phyloP scores from a whole-genome alignment of 2,113 vertebrate genomes.

The Nyctibius bracteatus region DNA sequence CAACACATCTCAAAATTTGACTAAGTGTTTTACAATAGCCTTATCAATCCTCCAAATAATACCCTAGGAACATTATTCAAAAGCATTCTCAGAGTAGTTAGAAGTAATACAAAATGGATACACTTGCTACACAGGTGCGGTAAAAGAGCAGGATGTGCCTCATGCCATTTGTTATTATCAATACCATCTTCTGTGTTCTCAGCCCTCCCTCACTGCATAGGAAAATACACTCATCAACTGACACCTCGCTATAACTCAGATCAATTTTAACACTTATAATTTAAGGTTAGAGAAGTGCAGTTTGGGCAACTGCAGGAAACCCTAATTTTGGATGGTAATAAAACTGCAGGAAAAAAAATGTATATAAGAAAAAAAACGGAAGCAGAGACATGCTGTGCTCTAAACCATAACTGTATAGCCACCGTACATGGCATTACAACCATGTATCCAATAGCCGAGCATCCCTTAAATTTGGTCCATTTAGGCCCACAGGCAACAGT shows the following conservation, averaged over 20 bases:
- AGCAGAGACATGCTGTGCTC: background rate
- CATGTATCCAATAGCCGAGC: background rate
- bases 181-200: background rate
- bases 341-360: background rate
- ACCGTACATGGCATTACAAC: background rate
- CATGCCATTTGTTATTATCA: background rate
- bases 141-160: background rate
- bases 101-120: background rate
- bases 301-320: background rate
- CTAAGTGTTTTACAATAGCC: background rate
- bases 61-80: background rate
- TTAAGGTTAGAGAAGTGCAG: background rate
- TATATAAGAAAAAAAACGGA: rapidly evolving
- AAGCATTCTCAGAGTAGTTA: background rate
- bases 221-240: background rate
- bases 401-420: background rate
- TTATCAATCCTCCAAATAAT: background rate
- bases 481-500: background rate
- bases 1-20: background rate
- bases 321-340: background rate
- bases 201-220: background rate
- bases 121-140: background rate
- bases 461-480: background rate
- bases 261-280: background rate
- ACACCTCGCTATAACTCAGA: background rate